These are phyloP conservation scores for Drosophila bocki DNA, from an alignment of 1,140 invertebrate genomes.

Conservation along the genomic window DNA sequence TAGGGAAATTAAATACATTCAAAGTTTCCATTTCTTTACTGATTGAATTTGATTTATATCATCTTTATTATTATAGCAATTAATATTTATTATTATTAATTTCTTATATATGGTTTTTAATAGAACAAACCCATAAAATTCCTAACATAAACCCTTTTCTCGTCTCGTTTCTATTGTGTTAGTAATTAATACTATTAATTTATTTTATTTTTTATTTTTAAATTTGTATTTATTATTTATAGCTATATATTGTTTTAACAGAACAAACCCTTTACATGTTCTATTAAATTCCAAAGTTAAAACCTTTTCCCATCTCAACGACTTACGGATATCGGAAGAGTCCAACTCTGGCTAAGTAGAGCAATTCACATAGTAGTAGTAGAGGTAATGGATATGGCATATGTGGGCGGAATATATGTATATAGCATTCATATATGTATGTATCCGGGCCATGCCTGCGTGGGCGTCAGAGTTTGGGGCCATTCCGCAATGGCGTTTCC, in stretches of 20 bases:
- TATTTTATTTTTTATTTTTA: not conserved
- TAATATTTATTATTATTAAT: too few species aligned
- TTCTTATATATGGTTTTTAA: not conserved
- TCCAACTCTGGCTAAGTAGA: not conserved
- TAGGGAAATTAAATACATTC: not conserved
- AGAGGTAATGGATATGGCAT: slow-evolving; percentile 6
- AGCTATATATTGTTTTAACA: not conserved
- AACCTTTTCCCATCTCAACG: not conserved
- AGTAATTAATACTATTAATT: not conserved
- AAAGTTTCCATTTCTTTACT: not conserved
- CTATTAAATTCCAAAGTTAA: not conserved
- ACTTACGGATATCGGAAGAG: not conserved
- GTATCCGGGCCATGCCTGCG: not conserved
- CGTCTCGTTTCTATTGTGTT: not conserved
- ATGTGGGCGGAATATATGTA: slow-evolving; percentile 27
- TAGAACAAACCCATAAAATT: not conserved
- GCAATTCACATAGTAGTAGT: slow-evolving; percentile 2
- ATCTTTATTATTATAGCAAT: too few species aligned
- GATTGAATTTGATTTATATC: not conserved
- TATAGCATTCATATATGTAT: slow-evolving; percentile 17
- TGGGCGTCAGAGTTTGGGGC: slow-evolving; percentile 25
- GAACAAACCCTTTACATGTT: not conserved
- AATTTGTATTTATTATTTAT: too few species aligned
- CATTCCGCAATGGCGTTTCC: slow-evolving; percentile 71
- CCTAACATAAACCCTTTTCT: too few species aligned